These are phyloP conservation scores for silkworm (Bombyx mori) DNA, from an alignment of 1,140 invertebrate genomes.

Conservation along the genomic window DNA sequence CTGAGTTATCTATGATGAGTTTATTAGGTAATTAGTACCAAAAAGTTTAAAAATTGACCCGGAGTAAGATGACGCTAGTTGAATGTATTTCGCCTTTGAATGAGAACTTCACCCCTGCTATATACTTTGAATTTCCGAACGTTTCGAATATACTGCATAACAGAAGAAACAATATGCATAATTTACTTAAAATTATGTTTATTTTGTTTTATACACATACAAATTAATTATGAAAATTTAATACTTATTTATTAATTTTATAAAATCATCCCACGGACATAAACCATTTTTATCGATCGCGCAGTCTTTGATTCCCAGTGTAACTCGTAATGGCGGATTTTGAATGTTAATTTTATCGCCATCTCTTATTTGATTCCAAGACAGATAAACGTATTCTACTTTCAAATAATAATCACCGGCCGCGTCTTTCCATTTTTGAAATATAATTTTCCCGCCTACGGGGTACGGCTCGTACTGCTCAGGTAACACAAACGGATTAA, in stretches of 20 bases:
- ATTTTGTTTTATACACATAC: too few species aligned
- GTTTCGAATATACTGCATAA: too few species aligned
- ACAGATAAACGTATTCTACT: constrained; percentile 49
- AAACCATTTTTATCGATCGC: constrained; percentile 30
- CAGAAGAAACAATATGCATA: too few species aligned
- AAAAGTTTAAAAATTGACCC: too few species aligned
- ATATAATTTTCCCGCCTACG: constrained; percentile 52
- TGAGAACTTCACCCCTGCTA: too few species aligned
- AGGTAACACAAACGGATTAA: constrained; percentile 28
- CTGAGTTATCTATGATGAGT: too few species aligned
- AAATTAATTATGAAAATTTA: background rate
- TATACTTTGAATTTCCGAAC: too few species aligned
- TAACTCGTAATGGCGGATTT: constrained; percentile 30
- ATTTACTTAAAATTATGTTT: too few species aligned
- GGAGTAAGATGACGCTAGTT: too few species aligned
- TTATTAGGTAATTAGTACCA: too few species aligned
- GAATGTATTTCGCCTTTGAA: too few species aligned
- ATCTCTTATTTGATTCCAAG: constrained; percentile 34
- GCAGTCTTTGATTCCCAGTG: constrained; percentile 38
- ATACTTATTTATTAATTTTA: constrained; percentile 2
- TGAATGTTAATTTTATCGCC: constrained; percentile 15
- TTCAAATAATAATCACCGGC: constrained; percentile 30
- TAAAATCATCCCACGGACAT: constrained; percentile 44
- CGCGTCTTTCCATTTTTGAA: constrained; percentile 47
- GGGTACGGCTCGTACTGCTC: constrained; percentile 41